phyloP scores from a whole-genome alignment of 2,888 invertebrate genomes.

The Drosophila mimetica region DNA sequence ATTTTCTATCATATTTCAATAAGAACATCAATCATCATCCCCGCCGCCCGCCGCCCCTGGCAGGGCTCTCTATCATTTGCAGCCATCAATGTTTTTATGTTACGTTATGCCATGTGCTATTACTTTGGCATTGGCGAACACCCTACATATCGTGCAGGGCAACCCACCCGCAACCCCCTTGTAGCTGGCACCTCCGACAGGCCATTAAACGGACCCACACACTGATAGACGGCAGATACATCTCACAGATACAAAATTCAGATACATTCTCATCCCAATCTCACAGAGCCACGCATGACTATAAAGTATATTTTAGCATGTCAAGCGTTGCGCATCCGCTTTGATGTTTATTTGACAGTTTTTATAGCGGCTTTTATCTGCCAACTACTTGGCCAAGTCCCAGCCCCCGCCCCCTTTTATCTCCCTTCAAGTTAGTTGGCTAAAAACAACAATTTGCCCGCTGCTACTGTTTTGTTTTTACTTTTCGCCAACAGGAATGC shows the following conservation, averaged over 20 bases:
- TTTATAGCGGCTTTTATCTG: constrained; percentile 81
- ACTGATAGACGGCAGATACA: constrained; percentile 32
- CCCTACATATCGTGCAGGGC: constrained; percentile 18
- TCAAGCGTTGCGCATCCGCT: constrained; percentile 81
- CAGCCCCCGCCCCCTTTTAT: constrained; percentile 17
- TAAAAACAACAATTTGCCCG: constrained; percentile 35
- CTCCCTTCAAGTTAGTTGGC: constrained; percentile 55
- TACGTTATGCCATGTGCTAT: constrained; percentile 71
- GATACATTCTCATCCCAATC: constrained; percentile 43
- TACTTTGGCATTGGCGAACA: constrained; percentile 73
- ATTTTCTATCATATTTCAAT: constrained; percentile 37
- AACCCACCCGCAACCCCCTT: constrained; percentile 1
- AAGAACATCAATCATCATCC: constrained; percentile 34
- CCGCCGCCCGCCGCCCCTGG: constrained; percentile 3
- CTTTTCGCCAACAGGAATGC: constrained; percentile 59
- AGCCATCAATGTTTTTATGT: constrained; percentile 75
- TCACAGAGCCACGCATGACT: constrained; percentile 67
- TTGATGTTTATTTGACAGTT: constrained; percentile 82
- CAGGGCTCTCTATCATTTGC: constrained; percentile 54
- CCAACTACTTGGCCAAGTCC: constrained; percentile 65
- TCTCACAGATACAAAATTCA: constrained; percentile 33
- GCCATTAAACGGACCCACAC: constrained; percentile 44
- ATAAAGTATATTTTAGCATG: constrained; percentile 80
- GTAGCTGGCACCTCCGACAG: constrained; percentile 30
- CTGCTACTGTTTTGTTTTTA: constrained; percentile 10